Percentiles rank a stretch among this genome's conserved stretches.
Evolutionary conservation across 2,113 vertebrate species (phyloP).

Genomic region (Cavia porcellus): DNA sequence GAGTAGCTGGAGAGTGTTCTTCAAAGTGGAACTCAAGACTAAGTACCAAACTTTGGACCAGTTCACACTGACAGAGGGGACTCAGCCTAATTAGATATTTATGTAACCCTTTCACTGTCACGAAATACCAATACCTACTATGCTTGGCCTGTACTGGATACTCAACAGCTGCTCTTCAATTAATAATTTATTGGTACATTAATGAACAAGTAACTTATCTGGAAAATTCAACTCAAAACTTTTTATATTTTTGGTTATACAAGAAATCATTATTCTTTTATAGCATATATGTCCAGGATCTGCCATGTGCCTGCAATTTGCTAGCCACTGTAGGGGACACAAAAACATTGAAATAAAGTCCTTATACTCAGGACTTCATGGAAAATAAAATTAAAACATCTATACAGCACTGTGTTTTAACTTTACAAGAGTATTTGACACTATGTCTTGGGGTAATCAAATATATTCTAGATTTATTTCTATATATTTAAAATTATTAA

Average conservation of each 20-base stretch:
- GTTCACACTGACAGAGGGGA: slow-evolving; percentile 32
- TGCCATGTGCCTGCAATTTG: background rate
- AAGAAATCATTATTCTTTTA: slow-evolving; percentile 35
- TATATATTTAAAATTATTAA: slow-evolving; percentile 13
- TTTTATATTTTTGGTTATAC: background rate
- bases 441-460: background rate
- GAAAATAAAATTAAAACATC: background rate
- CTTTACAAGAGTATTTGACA: background rate
- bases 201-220: slow-evolving; percentile 3
- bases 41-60: background rate
- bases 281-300: background rate
- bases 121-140: background rate
- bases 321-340: background rate
- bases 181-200: background rate
- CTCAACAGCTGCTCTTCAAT: background rate
- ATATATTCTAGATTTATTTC: slow-evolving; percentile 14
- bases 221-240: slow-evolving; percentile 29
- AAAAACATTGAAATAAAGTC: background rate
- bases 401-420: background rate
- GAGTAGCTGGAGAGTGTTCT: background rate
- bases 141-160: background rate
- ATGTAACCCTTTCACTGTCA: background rate
- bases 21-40: background rate
- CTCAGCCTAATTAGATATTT: background rate
- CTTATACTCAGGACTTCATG: background rate